Conservation (phyloP, 1,140 invertebrate genomes). For the Protaetia brevitarsis region DNA sequence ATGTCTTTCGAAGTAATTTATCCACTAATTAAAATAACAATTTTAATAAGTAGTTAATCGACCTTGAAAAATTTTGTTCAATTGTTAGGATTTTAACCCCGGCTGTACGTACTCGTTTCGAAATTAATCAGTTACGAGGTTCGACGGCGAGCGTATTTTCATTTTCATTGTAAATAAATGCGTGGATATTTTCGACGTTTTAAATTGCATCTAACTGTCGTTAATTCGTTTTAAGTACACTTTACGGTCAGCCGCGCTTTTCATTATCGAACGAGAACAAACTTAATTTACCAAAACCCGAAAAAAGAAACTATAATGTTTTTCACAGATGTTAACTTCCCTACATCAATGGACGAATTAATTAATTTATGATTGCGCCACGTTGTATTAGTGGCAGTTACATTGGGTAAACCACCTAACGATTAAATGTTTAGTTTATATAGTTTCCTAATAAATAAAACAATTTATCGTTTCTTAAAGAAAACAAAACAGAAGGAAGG, state of each 20-base stretch:
- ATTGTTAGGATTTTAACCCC: conserved; percentile 23
- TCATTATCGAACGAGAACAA: background rate
- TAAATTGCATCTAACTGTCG: background rate
- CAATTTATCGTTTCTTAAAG: too few relatives aligned
- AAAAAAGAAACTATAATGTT: too few relatives aligned
- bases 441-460: too few relatives aligned
- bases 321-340: background rate
- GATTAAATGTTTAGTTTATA: too few relatives aligned
- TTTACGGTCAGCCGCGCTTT: background rate
- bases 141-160: background rate
- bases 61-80: conserved; percentile 22
- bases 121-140: conserved; percentile 7
- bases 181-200: conserved; percentile 11
- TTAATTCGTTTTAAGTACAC: conserved; percentile 10
- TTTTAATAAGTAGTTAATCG: conserved; percentile 20
- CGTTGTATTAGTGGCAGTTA: background rate
- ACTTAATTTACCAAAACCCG: too few relatives aligned
- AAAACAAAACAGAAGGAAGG: too few relatives aligned
- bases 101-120: background rate
- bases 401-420: too few relatives aligned
- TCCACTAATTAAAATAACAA: conserved; percentile 21
- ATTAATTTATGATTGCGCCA: background rate
- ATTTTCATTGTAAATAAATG: conserved; percentile 15
- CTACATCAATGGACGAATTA: background rate
- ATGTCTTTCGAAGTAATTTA: conserved; percentile 17